Conservation (phyloP, 2,797 vertebrate genomes). For the Oceanodroma leucorhoa region DNA sequence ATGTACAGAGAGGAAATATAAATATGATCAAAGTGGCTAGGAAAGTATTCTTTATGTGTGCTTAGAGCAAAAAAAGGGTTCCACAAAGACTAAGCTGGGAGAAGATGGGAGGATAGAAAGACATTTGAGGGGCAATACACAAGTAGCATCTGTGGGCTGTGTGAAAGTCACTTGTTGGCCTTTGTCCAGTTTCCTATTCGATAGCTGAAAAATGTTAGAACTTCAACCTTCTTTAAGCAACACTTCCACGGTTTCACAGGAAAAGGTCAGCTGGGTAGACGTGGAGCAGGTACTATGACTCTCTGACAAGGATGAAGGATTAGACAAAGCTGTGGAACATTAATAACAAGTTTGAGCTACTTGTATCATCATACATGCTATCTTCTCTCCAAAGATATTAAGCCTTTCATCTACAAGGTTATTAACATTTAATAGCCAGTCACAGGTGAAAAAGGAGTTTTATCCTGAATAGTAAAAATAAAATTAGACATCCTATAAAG, state of each 20-base stretch:
- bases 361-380: neutral
- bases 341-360: neutral
- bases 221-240: neutral
- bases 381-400: neutral
- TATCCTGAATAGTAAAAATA: neutral
- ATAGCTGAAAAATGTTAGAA: neutral
- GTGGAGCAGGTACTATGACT: neutral
- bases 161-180: fast-evolving
- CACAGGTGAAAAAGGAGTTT: neutral
- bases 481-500: neutral
- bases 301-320: neutral
- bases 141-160: neutral
- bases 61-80: neutral
- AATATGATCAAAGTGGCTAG: neutral
- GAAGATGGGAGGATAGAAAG: neutral
- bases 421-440: neutral
- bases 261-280: neutral
- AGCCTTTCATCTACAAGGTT: neutral
- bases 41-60: neutral
- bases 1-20: neutral
- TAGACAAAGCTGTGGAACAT: neutral
- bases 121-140: neutral
- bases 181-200: neutral
- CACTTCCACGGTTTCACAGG: neutral
- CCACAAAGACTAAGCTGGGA: neutral